phyloP scores from a whole-genome alignment of 2,888 invertebrate species.

The Caenorhabditis macrosperma region DNA sequence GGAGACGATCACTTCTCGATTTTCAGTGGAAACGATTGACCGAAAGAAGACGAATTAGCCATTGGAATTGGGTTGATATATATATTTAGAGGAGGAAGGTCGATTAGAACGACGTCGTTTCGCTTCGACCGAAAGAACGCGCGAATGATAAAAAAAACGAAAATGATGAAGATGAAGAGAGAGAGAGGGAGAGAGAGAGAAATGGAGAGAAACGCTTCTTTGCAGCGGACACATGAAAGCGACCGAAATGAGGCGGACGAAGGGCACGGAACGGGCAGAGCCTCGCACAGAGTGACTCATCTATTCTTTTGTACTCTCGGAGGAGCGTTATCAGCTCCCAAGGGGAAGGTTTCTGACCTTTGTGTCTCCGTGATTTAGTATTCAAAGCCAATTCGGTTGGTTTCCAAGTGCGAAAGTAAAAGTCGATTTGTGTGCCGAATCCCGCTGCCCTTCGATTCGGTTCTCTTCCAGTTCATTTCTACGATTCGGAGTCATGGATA shows the following conservation, averaged over 20 bases:
- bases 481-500: no score
- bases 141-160: slow-evolving; percentile 39
- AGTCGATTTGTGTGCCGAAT: not conserved
- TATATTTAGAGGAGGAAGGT: slow-evolving; percentile 28
- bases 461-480: no score
- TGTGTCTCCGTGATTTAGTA: not conserved
- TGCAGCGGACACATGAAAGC: slow-evolving; percentile 1
- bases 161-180: not conserved
- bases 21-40: not conserved
- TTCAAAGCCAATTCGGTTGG: not conserved
- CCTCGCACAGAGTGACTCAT: not conserved
- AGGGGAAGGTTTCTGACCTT: no score
- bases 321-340: no score
- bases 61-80: slow-evolving; percentile 13
- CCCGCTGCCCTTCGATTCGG: no score
- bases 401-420: not conserved
- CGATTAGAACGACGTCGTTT: slow-evolving; percentile 39
- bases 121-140: slow-evolving; percentile 26
- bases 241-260: not conserved
- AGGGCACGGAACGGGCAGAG: not conserved
- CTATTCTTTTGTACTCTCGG: not conserved
- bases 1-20: slow-evolving; percentile 23
- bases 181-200: slow-evolving; percentile 5
- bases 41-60: not conserved
- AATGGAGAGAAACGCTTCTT: not conserved